Evolutionary conservation across 2,888 invertebrate species (phyloP), one percentile per base, ranked within the genome.

Genomic region (Polydrusus cervinus): DNA sequence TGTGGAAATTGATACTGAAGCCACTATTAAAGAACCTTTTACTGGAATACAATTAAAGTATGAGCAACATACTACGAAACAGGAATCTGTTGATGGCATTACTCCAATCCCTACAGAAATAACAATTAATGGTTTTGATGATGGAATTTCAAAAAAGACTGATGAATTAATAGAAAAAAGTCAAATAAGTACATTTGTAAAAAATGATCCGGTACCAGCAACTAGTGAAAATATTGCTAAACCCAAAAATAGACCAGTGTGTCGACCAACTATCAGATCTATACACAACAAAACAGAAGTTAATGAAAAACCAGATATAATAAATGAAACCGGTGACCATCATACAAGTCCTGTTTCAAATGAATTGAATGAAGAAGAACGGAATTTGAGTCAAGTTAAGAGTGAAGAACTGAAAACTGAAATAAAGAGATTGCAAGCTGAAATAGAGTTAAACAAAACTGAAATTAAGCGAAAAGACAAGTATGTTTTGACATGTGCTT

Each of bases 191-290:
- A n/a, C n/a, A n/a, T 8, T 43, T 43, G 9, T 43, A n/a, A n/a
- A 13, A 13, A 43, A 43, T n/a, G 43, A 43, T 43, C 3, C 1
- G n/a, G n/a, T n/a, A 18, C 49, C 14, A 14, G 14, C 3, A 34
- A 55, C 8, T 14, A 34, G 9, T 14, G 34, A 55, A 14, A 55
- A 14, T n/a, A 9, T 34, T n/a, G 9, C 34, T n/a, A 55, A 14
- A 55, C 8, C 14, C 2, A 30, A 14, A 20, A 34, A 14, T 49
- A 64, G 25, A 16, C 25, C 67, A 11, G 66, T 67, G 16, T 70
- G 74, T 57, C 75, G 71, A 10, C 70, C 71, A 25, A 70, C 16
- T 43, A 66, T 64, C 10, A 57, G 71, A 30, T 43, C 75, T 16
- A 3, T 66, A 8, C 40, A 60, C 8, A 47, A 65, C n/a, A 40